phyloP scores from a whole-genome alignment of 2,888 invertebrate species.

The Chrysodeixis includens region DNA sequence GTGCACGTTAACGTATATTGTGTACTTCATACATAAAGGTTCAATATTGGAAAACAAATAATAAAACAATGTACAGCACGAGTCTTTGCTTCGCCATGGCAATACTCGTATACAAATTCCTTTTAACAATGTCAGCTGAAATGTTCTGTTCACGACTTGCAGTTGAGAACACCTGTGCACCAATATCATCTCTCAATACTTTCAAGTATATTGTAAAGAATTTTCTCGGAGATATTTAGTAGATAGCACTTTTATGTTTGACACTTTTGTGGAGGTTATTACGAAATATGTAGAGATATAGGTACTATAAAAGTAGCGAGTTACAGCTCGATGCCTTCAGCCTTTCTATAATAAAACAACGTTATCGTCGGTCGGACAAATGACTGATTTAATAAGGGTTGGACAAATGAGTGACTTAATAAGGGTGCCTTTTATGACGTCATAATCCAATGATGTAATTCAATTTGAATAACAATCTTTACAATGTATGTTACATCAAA shows the following conservation, averaged over 20 bases:
- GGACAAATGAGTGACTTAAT: constrained; percentile 9
- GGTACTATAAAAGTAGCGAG: constrained; percentile 11
- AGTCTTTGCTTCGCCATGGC: neutral
- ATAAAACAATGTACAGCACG: neutral
- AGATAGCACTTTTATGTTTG: constrained; percentile 5
- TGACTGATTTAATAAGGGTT: constrained; percentile 22
- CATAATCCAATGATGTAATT: constrained; percentile 1
- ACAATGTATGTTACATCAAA: neutral
- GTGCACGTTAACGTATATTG: neutral
- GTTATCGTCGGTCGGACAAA: constrained; percentile 15
- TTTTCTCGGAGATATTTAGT: constrained; percentile 1
- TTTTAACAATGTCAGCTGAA: neutral
- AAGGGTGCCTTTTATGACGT: neutral
- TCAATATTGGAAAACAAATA: neutral
- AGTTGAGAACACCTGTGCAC: constrained; percentile 1
- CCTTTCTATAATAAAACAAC: constrained; percentile 32
- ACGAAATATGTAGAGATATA: constrained; percentile 1
- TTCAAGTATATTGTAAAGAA: neutral
- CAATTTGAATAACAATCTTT: neutral
- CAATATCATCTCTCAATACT: neutral
- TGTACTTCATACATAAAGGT: neutral
- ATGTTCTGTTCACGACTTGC: neutral
- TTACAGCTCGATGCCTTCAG: constrained; percentile 21
- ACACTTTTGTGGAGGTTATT: constrained; percentile 5
- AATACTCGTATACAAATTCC: neutral